Evolutionary conservation across 2,113 vertebrate genomes (phyloP).

Genomic region (Butastur rufipennis): DNA sequence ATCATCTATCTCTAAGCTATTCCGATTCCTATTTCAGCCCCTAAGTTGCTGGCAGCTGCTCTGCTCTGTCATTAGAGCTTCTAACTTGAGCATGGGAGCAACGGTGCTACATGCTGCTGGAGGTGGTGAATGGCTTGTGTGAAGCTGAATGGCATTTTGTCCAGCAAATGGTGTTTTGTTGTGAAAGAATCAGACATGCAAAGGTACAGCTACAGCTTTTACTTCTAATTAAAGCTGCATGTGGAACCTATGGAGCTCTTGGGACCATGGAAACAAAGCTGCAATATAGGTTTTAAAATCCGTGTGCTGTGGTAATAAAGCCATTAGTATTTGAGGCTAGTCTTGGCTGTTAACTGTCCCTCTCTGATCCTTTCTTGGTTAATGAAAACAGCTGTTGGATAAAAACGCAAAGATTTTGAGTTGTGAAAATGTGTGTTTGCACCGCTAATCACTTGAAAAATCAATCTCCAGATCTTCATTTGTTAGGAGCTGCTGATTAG

Average conservation of each 20-base stretch:
- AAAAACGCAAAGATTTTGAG: background rate
- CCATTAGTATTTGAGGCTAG: background rate
- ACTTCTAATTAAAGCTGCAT: background rate
- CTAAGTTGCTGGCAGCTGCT: background rate
- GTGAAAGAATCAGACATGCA: background rate
- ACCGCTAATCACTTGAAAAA: conserved; percentile 19
- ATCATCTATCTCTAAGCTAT: background rate
- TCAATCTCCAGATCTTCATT: background rate
- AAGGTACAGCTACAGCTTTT: background rate
- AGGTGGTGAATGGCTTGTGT: background rate
- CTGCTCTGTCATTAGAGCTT: background rate
- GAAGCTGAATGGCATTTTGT: background rate
- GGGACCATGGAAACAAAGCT: background rate
- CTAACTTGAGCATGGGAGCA: accelerated
- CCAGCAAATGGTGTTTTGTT: background rate
- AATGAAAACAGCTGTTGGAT: background rate
- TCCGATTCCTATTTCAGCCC: background rate
- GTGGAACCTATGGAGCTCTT: background rate
- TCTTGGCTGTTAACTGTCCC: background rate
- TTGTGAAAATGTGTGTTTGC: background rate
- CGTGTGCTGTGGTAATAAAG: background rate
- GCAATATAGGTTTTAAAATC: background rate
- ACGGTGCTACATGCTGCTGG: background rate
- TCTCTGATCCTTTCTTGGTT: background rate
- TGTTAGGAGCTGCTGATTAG: background rate